A percentile compares a stretch with the other conserved stretches of the same genome.
Conservation (phyloP, 53 echinoderm and acorn worm genomes). For the Stichopus horrens region DNA sequence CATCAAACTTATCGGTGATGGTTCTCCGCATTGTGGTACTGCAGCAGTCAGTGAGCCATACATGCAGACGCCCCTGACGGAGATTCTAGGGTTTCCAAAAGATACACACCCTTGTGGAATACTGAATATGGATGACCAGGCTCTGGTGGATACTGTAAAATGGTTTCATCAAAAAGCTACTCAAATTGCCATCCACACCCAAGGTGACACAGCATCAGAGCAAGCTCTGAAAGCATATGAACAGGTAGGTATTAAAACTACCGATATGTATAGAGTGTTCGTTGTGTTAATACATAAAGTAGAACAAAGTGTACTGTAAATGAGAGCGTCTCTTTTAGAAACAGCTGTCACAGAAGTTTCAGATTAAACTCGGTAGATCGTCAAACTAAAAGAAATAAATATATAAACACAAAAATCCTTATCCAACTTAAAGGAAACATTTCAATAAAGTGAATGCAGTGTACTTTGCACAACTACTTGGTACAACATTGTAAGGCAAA, state of each 20-base stretch:
- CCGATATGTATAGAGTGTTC: not conserved
- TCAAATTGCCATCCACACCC: constrained; percentile 65
- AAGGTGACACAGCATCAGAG: constrained; percentile 62
- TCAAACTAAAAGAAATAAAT: too few relatives aligned
- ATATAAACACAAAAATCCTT: too few relatives aligned
- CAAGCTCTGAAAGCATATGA: constrained; percentile 61
- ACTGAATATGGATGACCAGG: constrained; percentile 50
- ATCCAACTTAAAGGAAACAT: too few relatives aligned
- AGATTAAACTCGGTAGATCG: too few relatives aligned
- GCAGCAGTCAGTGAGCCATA: constrained; percentile 23
- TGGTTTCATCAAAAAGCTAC: constrained; percentile 45
- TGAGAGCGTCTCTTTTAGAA: not conserved
- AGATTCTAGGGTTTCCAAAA: constrained; percentile 64
- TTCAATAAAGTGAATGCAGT: too few relatives aligned
- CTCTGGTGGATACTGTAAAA: constrained; percentile 58
- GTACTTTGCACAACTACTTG: too few relatives aligned
- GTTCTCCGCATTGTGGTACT: constrained; percentile 41
- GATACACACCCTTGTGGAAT: constrained; percentile 65
- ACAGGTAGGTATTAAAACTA: constrained; percentile 44
- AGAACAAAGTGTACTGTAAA: too few relatives aligned
- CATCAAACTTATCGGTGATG: constrained; percentile 27
- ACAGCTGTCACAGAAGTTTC: not conserved
- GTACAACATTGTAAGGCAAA: too few relatives aligned
- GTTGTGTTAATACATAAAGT: not conserved
- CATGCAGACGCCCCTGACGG: constrained; percentile 59